Evolutionary conservation across 2,888 invertebrate species (phyloP).

Genomic region (Tromatobia lineatoria): DNA sequence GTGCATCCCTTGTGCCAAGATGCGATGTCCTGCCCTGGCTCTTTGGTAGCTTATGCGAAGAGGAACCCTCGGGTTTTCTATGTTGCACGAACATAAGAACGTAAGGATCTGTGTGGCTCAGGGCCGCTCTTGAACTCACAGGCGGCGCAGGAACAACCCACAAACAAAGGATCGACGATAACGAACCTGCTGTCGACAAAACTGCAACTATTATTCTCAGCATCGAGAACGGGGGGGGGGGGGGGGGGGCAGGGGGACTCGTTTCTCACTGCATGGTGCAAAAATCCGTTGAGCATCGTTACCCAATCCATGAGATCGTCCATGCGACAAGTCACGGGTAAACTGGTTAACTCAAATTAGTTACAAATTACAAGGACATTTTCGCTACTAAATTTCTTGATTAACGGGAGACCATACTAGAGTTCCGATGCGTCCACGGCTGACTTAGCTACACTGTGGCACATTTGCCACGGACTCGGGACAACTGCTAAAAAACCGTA

Average conservation of each 20-base stretch:
- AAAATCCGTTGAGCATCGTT: conserved; percentile 58
- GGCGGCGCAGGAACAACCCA: conserved; percentile 69
- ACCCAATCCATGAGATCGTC: not conserved
- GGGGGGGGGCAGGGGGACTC: conserved; percentile 28
- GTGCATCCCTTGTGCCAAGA: conserved; percentile 40
- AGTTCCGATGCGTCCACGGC: too few species aligned
- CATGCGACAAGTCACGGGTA: not conserved
- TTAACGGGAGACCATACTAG: not conserved
- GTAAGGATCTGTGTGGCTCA: conserved; percentile 8
- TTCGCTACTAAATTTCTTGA: not conserved
- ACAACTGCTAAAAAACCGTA: too few species aligned
- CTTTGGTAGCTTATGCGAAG: conserved; percentile 11
- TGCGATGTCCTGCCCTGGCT: conserved; percentile 3
- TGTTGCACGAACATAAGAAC: conserved; percentile 18
- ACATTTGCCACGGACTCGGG: too few species aligned
- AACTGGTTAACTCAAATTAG: conserved; percentile 22
- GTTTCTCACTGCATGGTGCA: conserved; percentile 62
- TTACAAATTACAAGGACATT: not conserved
- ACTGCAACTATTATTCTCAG: conserved; percentile 18
- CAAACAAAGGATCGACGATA: conserved; percentile 81
- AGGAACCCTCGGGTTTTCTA: conserved; percentile 37
- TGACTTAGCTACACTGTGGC: too few species aligned
- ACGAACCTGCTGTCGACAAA: conserved; percentile 80
- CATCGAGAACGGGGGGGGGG: not conserved
- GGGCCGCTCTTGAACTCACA: conserved; percentile 34